Evolutionary conservation across 1,140 invertebrate genomes (phyloP), one percentile per base, ranked within the genome.

Genomic region (Drosophila melanica): DNA sequence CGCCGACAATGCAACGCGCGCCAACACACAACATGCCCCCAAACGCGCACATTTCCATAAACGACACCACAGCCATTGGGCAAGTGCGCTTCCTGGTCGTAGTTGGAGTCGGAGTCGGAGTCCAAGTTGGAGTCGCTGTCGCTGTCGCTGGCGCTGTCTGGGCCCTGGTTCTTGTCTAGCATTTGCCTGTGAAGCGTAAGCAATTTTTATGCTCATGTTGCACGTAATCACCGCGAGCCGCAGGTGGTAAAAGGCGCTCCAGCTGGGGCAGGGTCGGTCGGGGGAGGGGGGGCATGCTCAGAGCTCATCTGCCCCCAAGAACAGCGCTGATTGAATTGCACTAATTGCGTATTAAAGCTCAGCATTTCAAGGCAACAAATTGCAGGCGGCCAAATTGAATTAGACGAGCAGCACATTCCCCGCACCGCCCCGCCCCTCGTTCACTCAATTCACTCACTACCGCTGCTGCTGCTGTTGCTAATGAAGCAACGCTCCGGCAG

Each of bases 201-300:
- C 81, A 87, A 85, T 85, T 87, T 87, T 85, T 85, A 89, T 89
- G 87, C 82, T 82, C 87, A 87, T 90, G 79, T 90, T 90, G 87
- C 79, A 80, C 77, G 87, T 90, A 90, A 90, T 90, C 87, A 90
- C 87, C 67, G 81, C 79, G 57, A 86, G 87, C 87, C 87, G 87
- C 87, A 90, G 87, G 87, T 90, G 87, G 87, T 90, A 90, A 90
- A 80, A 78, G 74, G 51, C 65, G 62, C 51, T 71, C 51, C 62
- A 37, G 50, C 71, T 37, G 54, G 51, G 33, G 18, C 33, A 35
- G 41, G 37, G 62, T 27, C 27, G 27, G 6, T 7, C 47, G 11
- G 12, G 12, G 27, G 6, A 7, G 44, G 11, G 12, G 12, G 35
- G 8, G 27, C n/a, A 9, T 1, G 48, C 48, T 41, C 14, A 16